Conservation (phyloP, 2,888 invertebrate genomes). For the Campopleginae sp. region DNA sequence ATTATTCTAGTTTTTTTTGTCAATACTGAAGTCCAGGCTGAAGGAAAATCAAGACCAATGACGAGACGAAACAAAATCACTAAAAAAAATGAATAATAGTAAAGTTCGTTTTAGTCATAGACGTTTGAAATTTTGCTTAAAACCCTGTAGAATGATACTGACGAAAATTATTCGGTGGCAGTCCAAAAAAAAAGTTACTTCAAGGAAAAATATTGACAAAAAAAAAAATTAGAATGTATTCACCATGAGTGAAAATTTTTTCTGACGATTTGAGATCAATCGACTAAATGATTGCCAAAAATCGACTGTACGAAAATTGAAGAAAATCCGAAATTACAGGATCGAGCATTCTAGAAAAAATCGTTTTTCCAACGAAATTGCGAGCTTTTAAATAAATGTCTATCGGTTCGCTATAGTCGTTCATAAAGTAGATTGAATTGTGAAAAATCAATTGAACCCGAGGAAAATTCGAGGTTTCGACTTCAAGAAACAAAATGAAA, state of each 20-base stretch:
- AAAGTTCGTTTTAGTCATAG: not conserved
- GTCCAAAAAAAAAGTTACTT: not conserved
- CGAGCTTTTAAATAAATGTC: too few relatives aligned
- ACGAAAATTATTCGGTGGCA: not conserved
- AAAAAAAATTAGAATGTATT: not conserved
- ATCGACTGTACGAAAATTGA: too few relatives aligned
- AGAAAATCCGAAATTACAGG: too few relatives aligned
- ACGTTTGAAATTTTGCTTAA: not conserved
- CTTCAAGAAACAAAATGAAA: too few relatives aligned
- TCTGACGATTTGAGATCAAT: not conserved
- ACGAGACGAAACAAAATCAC: too few relatives aligned
- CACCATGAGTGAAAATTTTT: not conserved
- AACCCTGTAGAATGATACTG: not conserved
- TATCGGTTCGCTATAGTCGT: too few relatives aligned
- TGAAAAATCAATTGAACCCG: too few relatives aligned
- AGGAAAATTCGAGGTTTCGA: too few relatives aligned
- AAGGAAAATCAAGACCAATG: not conserved
- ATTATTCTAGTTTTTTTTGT: not conserved
- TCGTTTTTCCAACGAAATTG: too few relatives aligned
- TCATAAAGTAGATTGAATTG: too few relatives aligned
- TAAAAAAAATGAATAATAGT: not conserved
- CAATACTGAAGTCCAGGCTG: not conserved
- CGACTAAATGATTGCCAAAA: not conserved
- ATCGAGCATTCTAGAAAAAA: not conserved
- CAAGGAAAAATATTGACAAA: not conserved